These are phyloP conservation scores for Thecocarcelia acutangulata DNA, from an alignment of 2,888 invertebrate species.

Conservation along the genomic window DNA sequence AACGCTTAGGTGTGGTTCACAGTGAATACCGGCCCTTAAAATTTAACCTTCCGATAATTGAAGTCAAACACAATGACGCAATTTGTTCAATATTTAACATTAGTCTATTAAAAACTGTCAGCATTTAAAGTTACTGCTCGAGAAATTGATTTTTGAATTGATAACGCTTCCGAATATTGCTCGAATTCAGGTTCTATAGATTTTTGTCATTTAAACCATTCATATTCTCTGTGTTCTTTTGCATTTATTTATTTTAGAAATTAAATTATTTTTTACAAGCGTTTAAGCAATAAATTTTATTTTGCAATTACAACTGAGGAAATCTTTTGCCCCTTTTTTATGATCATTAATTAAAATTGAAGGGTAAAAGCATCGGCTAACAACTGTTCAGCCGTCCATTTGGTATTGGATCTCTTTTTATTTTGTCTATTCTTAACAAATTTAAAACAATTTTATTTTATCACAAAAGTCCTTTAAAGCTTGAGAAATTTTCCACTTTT, in stretches of 20 bases:
- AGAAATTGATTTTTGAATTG: too few relatives aligned
- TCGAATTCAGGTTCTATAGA: too few relatives aligned
- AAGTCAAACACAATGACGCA: too few relatives aligned
- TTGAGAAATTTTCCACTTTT: not conserved
- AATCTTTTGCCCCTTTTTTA: conserved; percentile 11
- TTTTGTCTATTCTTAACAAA: not conserved
- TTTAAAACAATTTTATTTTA: not conserved
- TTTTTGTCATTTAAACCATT: too few relatives aligned
- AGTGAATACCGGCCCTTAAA: too few relatives aligned
- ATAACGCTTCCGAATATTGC: too few relatives aligned
- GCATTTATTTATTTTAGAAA: not conserved
- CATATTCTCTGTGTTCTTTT: not conserved
- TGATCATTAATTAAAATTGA: conserved; percentile 22
- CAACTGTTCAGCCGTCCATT: not conserved
- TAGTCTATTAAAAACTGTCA: too few relatives aligned
- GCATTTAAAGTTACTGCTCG: too few relatives aligned
- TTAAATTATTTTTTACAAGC: conserved; percentile 16
- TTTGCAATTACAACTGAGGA: conserved; percentile 1
- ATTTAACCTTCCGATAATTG: too few relatives aligned
- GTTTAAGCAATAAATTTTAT: conserved; percentile 1
- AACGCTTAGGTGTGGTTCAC: too few relatives aligned
- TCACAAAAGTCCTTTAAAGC: not conserved
- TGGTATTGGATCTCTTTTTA: not conserved
- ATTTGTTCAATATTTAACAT: too few relatives aligned
- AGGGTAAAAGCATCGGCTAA: not conserved